A percentile compares a stretch with the other conserved stretches of the same genome.
phyloP scores from a whole-genome alignment of 2,797 vertebrate genomes.

The Hypotaenidia philippensis region DNA sequence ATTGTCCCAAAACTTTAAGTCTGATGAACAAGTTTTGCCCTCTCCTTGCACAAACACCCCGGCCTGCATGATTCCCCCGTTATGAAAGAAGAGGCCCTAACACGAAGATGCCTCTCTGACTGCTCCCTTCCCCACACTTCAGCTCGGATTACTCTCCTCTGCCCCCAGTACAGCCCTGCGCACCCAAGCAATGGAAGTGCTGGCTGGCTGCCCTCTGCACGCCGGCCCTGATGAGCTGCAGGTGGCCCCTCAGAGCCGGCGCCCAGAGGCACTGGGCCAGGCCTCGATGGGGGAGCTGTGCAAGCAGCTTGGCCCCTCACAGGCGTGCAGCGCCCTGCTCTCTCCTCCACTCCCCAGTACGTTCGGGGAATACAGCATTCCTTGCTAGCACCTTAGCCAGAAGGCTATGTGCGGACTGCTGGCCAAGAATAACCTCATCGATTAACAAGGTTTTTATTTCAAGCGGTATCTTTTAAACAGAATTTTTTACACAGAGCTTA shows the following conservation, averaged over 20 bases:
- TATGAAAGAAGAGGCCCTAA: neutral
- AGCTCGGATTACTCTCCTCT: neutral
- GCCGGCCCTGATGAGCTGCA: slow-evolving; percentile 30
- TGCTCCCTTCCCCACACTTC: neutral
- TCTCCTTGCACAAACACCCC: neutral
- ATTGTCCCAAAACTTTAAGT: neutral
- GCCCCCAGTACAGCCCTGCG: neutral
- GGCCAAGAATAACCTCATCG: slow-evolving; percentile 44
- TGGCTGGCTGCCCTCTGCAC: neutral
- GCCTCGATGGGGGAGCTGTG: neutral
- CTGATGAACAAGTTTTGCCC: neutral
- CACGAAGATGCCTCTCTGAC: neutral
- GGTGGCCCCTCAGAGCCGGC: neutral
- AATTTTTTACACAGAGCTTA: slow-evolving; percentile 37
- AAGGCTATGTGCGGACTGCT: neutral
- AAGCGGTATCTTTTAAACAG: slow-evolving; percentile 24
- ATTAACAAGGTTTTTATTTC: slow-evolving; percentile 24
- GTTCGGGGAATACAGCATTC: neutral
- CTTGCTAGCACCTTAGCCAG: slow-evolving; percentile 43
- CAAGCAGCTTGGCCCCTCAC: neutral
- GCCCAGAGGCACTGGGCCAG: neutral
- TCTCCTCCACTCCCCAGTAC: neutral
- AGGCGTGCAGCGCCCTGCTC: neutral
- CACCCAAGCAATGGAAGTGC: neutral
- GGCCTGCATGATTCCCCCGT: accelerated